A percentile compares a stretch with the other conserved stretches of the same genome.
Evolutionary conservation across 2,797 vertebrate species (phyloP).

Genomic region (Masticophis lateralis): DNA sequence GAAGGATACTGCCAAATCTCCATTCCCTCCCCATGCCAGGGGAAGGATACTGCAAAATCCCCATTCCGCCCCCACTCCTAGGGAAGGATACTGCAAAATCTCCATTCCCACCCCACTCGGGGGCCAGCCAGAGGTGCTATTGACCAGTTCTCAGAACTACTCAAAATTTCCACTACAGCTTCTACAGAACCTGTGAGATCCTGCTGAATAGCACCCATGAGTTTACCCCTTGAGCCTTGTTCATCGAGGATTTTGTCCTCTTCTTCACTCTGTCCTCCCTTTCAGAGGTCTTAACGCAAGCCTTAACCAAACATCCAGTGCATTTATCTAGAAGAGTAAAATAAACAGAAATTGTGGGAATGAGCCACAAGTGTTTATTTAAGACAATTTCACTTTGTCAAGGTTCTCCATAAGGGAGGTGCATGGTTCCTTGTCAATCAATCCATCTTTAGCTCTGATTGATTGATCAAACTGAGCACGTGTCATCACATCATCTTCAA

Average conservation of each 20-base stretch:
- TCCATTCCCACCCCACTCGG: no score
- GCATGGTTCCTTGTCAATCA: not conserved
- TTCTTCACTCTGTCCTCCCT: not conserved
- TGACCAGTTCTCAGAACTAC: no score
- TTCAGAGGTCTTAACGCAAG: not conserved
- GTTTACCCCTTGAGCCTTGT: no score
- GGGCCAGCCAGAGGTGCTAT: no score
- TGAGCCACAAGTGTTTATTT: not conserved
- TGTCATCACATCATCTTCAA: not conserved
- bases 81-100: no score
- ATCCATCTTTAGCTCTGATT: not conserved
- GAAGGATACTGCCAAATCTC: no score
- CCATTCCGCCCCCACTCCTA: no score
- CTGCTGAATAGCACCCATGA: no score
- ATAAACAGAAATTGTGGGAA: not conserved
- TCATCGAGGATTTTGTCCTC: not conserved
- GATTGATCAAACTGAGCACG: not conserved
- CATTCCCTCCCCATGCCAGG: no score
- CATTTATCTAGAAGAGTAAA: not conserved
- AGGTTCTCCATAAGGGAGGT: not conserved
- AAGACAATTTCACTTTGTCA: not conserved
- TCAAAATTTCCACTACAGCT: no score
- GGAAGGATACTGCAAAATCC: no score
- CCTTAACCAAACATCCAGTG: not conserved
- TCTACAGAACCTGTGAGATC: no score